A percentile compares a stretch with the other conserved stretches of the same genome.
phyloP scores from a whole-genome alignment of 2,888 invertebrate genomes.

The Hedya salicella region DNA sequence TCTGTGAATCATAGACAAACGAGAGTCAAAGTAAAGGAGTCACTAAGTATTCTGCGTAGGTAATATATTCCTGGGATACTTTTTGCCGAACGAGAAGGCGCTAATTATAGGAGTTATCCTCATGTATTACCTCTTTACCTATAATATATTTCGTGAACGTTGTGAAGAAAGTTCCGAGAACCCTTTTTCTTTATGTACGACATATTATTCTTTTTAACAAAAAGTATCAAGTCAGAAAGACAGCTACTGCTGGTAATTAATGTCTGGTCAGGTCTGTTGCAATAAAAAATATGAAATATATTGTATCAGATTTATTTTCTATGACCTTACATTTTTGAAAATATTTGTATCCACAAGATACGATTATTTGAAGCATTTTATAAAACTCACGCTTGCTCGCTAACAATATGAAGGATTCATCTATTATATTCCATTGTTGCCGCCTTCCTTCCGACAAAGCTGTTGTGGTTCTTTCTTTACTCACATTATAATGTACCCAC shows the following conservation, averaged over 20 bases:
- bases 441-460: constrained; percentile 51
- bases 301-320: not conserved
- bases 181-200: too few relatives aligned
- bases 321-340: not conserved
- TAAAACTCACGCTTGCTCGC: constrained; percentile 56
- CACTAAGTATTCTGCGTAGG: not conserved
- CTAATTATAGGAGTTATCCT: constrained; percentile 13
- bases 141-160: not conserved
- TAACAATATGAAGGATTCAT: constrained; percentile 66
- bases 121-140: not conserved
- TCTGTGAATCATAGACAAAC: constrained; percentile 38
- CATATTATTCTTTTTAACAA: too few relatives aligned
- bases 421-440: constrained; percentile 67
- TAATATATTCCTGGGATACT: constrained; percentile 19
- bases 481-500: not conserved
- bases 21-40: constrained; percentile 31
- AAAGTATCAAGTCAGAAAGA: too few relatives aligned
- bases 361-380: constrained; percentile 60
- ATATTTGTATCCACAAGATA: constrained; percentile 37
- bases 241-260: too few relatives aligned
- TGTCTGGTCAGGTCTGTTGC: too few relatives aligned
- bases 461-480: constrained; percentile 53
- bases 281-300: not conserved
- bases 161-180: too few relatives aligned
- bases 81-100: constrained; percentile 16